Conservation (phyloP, 2,888 invertebrate species). For the Leucophenga montana region DNA sequence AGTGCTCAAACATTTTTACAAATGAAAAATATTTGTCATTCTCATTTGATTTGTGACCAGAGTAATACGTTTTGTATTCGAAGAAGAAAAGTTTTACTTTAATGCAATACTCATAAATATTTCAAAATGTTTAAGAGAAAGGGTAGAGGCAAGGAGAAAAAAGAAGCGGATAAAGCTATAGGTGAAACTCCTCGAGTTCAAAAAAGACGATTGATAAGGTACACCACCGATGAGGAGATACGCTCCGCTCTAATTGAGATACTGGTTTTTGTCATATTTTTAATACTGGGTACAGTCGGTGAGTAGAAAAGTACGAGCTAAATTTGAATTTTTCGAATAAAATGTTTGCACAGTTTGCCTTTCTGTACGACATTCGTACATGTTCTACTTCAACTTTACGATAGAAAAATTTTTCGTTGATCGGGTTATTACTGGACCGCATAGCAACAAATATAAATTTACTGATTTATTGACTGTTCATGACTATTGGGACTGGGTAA, state of each 20-base stretch:
- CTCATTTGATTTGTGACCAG: no score
- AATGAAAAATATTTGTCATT: no score
- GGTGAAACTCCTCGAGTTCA: not conserved
- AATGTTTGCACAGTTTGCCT: conserved; percentile 29
- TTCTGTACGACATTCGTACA: not conserved
- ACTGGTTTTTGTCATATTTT: conserved; percentile 20
- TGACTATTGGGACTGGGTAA: conserved; percentile 33
- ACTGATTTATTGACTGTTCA: not conserved
- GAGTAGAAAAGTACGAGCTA: conserved; percentile 10
- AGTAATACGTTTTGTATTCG: no score
- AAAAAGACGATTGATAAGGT: not conserved
- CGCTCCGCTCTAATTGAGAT: conserved; percentile 10
- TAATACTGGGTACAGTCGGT: conserved; percentile 29
- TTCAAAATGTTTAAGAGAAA: not conserved
- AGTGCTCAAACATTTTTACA: no score
- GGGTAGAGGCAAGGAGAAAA: not conserved
- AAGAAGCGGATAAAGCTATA: not conserved
- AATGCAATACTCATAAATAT: no score
- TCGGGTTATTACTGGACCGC: not conserved
- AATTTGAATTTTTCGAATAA: not conserved
- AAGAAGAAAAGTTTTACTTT: no score
- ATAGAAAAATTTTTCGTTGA: not conserved
- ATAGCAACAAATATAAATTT: not conserved
- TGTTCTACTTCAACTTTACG: conserved; percentile 30
- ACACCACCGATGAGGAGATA: conserved; percentile 30